phyloP scores from a whole-genome alignment of 2,797 vertebrate genomes.

The Champsocephalus esox region DNA sequence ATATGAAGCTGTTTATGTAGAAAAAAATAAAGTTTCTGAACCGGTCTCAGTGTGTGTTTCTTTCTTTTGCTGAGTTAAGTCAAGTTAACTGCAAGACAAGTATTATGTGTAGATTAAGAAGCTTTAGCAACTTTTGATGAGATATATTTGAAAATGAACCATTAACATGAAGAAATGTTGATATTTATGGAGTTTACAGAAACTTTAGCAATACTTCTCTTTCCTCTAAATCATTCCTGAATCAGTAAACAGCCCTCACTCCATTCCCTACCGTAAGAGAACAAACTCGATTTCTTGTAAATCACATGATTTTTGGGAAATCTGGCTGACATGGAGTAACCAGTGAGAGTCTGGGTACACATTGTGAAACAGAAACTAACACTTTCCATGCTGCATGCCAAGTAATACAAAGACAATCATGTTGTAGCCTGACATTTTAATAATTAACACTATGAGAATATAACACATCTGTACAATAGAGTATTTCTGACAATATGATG shows the following conservation, averaged over 20 bases:
- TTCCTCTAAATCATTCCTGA: slow-evolving; percentile 1
- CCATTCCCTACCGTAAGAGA: neutral
- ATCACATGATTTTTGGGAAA: slow-evolving; percentile 81
- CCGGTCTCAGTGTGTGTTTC: slow-evolving; percentile 11
- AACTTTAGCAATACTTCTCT: neutral
- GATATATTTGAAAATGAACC: neutral
- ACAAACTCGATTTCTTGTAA: slow-evolving; percentile 70
- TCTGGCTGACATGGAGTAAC: slow-evolving; percentile 26
- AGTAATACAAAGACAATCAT: slow-evolving; percentile 21
- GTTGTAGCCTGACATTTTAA: neutral
- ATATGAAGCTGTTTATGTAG: neutral
- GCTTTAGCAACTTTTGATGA: neutral
- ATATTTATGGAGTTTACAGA: neutral
- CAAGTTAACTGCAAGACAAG: neutral
- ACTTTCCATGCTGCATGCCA: slow-evolving; percentile 31
- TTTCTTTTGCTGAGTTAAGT: neutral
- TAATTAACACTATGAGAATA: neutral
- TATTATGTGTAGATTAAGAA: neutral
- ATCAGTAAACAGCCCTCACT: neutral
- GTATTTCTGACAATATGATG: neutral
- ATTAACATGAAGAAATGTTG: neutral
- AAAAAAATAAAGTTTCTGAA: slow-evolving; percentile 44
- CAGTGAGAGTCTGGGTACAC: slow-evolving; percentile 52
- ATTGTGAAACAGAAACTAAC: slow-evolving; percentile 73
- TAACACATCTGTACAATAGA: slow-evolving; percentile 9